Base-by-base conservation (phyloP, 2,797 vertebrate species). In the Schizopygopsis malacanthus region DNA sequence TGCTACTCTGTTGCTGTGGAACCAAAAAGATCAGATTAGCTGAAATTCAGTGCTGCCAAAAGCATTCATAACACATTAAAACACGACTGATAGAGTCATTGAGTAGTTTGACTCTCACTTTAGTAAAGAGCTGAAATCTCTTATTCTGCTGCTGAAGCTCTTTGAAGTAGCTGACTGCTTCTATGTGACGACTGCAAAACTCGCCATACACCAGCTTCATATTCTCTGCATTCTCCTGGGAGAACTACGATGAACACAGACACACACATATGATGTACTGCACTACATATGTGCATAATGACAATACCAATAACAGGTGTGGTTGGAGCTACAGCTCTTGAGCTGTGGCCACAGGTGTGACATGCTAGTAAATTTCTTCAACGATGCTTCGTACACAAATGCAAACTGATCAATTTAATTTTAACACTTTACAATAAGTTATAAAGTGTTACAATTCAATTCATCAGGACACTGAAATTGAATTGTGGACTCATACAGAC, bases 121-220 rank as follows among this genome's bases (percentile, higher is more conserved):
- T 99, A 86, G 98, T 96, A 91, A 99, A 99, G 89, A 94, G 96
- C 91, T 98, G 98, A 90, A 99, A 98, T 89, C 97, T 96, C 92
- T 99, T 99, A 91, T 97, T 99, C 88, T 99, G 97, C 85, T 98
- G 97, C 91, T 94, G 95, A 41, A 99, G 95, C 61, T 98, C 98
- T 93, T 99, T 99, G 92, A 98, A 99, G 84, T 97, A 96, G 91
- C 92, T 96, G 87, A 99, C 97, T 0, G 98, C 97, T 92, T 98
- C 97, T 4, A 96, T 97, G 88, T 99, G 98, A 79, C 95, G 98
- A 84, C 98, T 98, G 93, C 98, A 99, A 94, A 99, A 99, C 16
- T 98, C 96, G 22, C 98, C 98, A 0, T 99, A 99, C 39, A 98
- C 94, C 90, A 94, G 94, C 91, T 97, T 97, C 96, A 99, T 97